Evolutionary conservation across 2,113 vertebrate species (phyloP), one percentile per base, ranked within the genome.

Genomic region (Eonycteris spelaea): DNA sequence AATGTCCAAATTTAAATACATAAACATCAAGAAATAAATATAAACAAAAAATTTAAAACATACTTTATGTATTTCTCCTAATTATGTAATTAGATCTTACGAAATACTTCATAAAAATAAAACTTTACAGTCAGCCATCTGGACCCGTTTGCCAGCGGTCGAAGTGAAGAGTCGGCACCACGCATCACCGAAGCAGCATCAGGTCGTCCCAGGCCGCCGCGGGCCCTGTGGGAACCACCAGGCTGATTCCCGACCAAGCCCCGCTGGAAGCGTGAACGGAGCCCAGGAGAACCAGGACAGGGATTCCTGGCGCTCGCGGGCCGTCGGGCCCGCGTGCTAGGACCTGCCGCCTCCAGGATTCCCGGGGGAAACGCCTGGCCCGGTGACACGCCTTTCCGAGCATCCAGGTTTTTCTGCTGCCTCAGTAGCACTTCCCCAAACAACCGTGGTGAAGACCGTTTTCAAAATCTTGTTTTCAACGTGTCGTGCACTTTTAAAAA

Each of bases 81-180:
- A 73, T 48, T 55, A 40, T 26, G 9, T n/a, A 63, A 35, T n/a
- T n/a, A 53, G 3, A 45, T 78, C 43, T 80, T 53, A n/a, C 28
- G 19, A 18, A 85, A 21, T 21, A 28, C 40, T 84, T 35, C 51
- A 18, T 33, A 30, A 51, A 51, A 70, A 16, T 15, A 51, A 53
- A 43, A 13, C 24, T 5, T 7, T 45, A 9, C 8, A 26, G 7
- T 45, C 2, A 33, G 19, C 15, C 33, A 4, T 53, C 30, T 8
- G 9, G 11, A 43, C 15, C 3, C 16, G 21, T 11, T 7, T 22
- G 6, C 0, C 1, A 3, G 63, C 0, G 43, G 28, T 43, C 2
- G 2, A 10, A 33, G 65, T 6, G 15, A 21, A 33, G 57, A 18
- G 0, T 4, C 6, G 26, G 16, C 0, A 0, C 6, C 16, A 1